Conservation (phyloP, 1,140 invertebrate species). For the Ceratina japonica region DNA sequence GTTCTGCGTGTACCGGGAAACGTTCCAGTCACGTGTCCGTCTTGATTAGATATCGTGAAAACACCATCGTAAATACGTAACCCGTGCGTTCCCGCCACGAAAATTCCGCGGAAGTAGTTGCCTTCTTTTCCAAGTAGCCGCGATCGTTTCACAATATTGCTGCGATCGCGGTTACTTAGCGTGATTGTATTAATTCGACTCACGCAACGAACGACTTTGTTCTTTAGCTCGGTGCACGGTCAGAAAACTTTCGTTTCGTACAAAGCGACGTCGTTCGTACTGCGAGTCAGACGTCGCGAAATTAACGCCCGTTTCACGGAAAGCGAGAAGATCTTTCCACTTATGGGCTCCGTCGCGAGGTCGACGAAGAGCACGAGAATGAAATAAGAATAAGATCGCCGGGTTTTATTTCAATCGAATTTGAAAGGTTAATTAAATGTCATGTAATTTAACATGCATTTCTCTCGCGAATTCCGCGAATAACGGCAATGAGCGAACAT, state of each 20-base stretch:
- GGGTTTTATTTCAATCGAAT: background rate
- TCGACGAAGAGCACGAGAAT: background rate
- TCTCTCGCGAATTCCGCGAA: background rate
- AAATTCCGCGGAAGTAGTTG: constrained; percentile 24
- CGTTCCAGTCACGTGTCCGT: constrained; percentile 47
- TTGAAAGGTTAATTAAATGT: constrained; percentile 37
- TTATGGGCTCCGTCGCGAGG: no score
- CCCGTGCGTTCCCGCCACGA: constrained; percentile 1
- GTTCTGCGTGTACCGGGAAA: constrained; percentile 16
- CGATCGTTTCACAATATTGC: constrained; percentile 33
- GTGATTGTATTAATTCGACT: constrained; percentile 25
- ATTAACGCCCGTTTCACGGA: background rate
- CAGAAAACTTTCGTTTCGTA: background rate
- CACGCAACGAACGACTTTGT: constrained; percentile 8
- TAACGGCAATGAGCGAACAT: background rate
- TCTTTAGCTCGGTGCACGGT: background rate
- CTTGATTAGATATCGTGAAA: constrained; percentile 63
- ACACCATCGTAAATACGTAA: constrained; percentile 5
- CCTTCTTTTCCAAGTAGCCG: constrained; percentile 21
- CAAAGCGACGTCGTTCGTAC: background rate
- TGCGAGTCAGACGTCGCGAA: rapidly evolving
- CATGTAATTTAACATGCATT: constrained; percentile 28
- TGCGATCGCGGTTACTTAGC: no score
- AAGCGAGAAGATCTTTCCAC: background rate
- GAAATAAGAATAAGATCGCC: background rate